phyloP scores from a whole-genome alignment of 2,888 invertebrate species.

The Macrosiphum euphorbiae region DNA sequence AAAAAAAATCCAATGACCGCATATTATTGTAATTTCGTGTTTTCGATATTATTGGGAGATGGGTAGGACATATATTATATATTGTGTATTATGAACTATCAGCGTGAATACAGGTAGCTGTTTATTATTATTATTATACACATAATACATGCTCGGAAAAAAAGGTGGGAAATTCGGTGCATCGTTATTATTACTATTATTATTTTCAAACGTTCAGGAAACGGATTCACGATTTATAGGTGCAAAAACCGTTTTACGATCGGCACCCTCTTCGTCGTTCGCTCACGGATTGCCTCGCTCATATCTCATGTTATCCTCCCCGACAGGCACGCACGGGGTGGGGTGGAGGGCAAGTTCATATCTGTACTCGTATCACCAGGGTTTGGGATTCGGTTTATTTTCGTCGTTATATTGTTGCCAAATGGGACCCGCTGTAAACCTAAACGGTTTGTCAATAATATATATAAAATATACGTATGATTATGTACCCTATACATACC shows the following conservation, averaged over 20 bases:
- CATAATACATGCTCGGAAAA: not conserved
- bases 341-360: not conserved
- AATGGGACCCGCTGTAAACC: conserved; percentile 51
- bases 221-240: conserved; percentile 46
- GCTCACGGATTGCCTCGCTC: not conserved
- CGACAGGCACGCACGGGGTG: not conserved
- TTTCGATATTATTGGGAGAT: not conserved
- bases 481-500: not conserved
- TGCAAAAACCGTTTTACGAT: conserved; percentile 48
- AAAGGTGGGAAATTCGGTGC: conserved; percentile 10
- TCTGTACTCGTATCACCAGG: conserved; percentile 24
- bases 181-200: conserved; percentile 21
- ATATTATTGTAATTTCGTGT: not conserved
- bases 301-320: conserved; percentile 35
- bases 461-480: conserved; percentile 22
- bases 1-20: conserved; percentile 33
- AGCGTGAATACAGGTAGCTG: not conserved
- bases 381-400: conserved; percentile 53
- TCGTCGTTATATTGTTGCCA: conserved; percentile 52
- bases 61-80: not conserved
- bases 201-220: not conserved
- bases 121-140: not conserved
- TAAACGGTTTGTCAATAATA: conserved; percentile 58
- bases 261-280: not conserved
- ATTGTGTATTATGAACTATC: not conserved